Conservation (phyloP, 2,888 invertebrate species). For the Patella ulyssiponensis region DNA sequence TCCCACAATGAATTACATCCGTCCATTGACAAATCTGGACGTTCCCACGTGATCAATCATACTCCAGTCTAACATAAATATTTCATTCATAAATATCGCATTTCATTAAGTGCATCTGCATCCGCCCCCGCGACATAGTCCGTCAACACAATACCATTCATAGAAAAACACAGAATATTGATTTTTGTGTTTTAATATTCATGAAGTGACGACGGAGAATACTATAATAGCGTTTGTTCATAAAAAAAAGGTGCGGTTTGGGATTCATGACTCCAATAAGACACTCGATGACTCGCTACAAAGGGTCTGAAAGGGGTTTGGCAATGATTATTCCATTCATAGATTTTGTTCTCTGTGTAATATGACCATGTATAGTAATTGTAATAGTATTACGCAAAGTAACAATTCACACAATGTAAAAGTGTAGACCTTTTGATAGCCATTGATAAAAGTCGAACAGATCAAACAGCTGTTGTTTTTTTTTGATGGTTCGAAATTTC, state of each 20-base stretch:
- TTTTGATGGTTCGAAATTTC: too few species aligned
- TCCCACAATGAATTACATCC: not conserved
- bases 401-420: too few species aligned
- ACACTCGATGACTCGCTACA: not conserved
- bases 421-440: too few species aligned
- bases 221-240: too few species aligned
- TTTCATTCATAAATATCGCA: not conserved
- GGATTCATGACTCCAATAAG: not conserved
- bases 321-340: too few species aligned
- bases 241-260: too few species aligned
- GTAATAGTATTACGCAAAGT: too few species aligned
- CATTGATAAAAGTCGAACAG: too few species aligned
- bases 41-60: not conserved
- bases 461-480: too few species aligned
- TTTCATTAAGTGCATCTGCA: constrained; percentile 5
- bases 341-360: too few species aligned
- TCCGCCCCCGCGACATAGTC: not conserved
- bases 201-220: not conserved
- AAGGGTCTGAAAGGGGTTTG: too few species aligned
- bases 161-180: not conserved
- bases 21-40: not conserved
- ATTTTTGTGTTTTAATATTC: constrained; percentile 2
- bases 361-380: too few species aligned
- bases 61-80: not conserved
- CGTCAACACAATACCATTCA: not conserved